Evolutionary conservation across 2,113 vertebrate genomes (phyloP).

Genomic region (Coregonus clupeaformis): DNA sequence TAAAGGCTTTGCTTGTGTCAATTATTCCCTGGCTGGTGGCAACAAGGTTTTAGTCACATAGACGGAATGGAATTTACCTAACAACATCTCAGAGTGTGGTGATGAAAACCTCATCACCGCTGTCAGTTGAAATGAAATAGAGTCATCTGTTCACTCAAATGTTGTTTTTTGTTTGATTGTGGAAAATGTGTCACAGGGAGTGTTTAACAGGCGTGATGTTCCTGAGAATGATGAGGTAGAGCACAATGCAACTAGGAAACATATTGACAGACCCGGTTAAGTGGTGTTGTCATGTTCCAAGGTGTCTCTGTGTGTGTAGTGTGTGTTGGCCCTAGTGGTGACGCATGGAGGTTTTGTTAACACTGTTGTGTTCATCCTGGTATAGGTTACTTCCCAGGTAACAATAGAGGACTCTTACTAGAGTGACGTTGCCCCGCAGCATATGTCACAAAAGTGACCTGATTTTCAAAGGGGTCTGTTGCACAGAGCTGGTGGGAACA

Average conservation of each 20-base stretch:
- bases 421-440: background rate
- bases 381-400: background rate
- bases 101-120: background rate
- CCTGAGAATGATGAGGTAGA: background rate
- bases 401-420: background rate
- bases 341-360: background rate
- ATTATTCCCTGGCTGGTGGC: background rate
- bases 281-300: background rate
- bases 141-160: background rate
- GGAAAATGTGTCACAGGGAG: background rate
- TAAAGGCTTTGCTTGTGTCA: background rate
- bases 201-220: background rate
- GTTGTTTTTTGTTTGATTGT: background rate
- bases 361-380: background rate
- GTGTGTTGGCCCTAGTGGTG: background rate
- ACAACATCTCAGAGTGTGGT: background rate
- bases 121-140: background rate
- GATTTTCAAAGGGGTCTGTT: background rate
- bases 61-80: background rate
- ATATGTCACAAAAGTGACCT: background rate
- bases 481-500: background rate
- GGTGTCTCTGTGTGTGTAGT: background rate
- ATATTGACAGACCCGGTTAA: slow-evolving; percentile 3
- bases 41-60: slow-evolving; percentile 15
- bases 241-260: background rate